phyloP scores from a whole-genome alignment of 2,797 vertebrate species.

The Pitangus sulphuratus region DNA sequence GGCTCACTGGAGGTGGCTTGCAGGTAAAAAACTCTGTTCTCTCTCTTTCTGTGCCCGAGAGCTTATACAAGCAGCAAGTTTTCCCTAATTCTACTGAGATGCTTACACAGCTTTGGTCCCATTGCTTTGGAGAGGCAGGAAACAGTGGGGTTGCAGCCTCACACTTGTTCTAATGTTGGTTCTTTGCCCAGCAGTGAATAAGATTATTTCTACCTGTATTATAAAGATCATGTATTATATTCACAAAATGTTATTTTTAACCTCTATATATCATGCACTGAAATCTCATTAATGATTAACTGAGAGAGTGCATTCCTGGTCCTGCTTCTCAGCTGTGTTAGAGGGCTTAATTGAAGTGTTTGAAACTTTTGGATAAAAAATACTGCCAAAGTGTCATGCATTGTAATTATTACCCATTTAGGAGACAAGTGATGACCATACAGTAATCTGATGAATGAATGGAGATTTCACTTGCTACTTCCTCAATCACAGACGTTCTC shows the following conservation, averaged over 20 bases:
- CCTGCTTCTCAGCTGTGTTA: neutral
- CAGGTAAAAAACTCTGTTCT: neutral
- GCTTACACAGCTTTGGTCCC: rapidly evolving
- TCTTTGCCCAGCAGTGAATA: neutral
- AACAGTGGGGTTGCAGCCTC: neutral
- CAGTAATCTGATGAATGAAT: neutral
- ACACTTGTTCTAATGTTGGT: neutral
- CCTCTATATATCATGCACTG: neutral
- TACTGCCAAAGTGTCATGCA: neutral
- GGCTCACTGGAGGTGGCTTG: neutral
- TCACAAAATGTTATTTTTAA: conserved; percentile 11
- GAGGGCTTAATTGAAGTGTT: neutral
- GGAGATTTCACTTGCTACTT: neutral
- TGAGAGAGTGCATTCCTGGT: neutral
- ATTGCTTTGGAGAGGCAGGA: neutral
- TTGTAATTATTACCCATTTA: neutral
- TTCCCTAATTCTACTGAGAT: neutral
- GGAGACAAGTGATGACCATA: neutral
- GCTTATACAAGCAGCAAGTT: neutral
- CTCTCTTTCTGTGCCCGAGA: neutral
- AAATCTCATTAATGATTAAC: conserved; percentile 21
- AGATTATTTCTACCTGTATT: neutral
- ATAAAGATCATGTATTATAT: neutral
- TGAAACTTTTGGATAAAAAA: neutral
- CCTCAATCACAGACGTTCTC: neutral